Base-by-base conservation (phyloP, 1,140 invertebrate species). In the Tribolium madens region DNA sequence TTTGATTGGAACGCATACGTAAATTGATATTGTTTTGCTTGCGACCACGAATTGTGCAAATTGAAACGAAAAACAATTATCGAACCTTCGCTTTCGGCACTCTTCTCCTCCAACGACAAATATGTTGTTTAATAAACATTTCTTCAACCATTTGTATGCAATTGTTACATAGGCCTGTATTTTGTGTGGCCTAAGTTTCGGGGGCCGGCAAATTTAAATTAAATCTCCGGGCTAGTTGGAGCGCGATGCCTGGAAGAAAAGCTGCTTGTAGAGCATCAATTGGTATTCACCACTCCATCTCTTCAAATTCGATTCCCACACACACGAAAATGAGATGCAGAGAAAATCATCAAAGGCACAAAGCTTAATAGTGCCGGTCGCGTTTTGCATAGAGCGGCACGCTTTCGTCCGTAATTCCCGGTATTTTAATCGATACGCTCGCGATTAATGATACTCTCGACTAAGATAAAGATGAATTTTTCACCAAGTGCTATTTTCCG, bases 321-420 rank as follows among this genome's bases (percentile, higher is more conserved):
- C 81, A 82, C 81, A 80, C 79, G 83, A 85, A 85, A 85, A 85
- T 85, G 84, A 85, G 84, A 85, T 85, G 84, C 84, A 84, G 84
- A 81, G 82, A 83, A 84, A 85, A 85, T 84, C 84, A 84, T 84
- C 84, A 84, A 85, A 85, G 82, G 84, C 84, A 85, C 84, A 85
- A 85, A 83, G 83, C 83, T 83, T 83, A 81, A 83, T 81, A 81
- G 53, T 79, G 42, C 78, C 57, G 72, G 52, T 76, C 79, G 57
- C 76, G 72, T 53, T 72, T 57, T 76, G 64, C 36, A 60, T 52
- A 33, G 76, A 82, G 83, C 82, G 83, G 82, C 83, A 83, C 81
- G 78, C 26, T 12, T 33, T 53, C 53, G 46, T 17, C 10, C n/a
- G 60, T 69, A 52, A 76, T 52, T 26, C 33, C 18, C 36, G 15